phyloP scores from a whole-genome alignment of 2,113 vertebrate genomes.

The Platanista minor region DNA sequence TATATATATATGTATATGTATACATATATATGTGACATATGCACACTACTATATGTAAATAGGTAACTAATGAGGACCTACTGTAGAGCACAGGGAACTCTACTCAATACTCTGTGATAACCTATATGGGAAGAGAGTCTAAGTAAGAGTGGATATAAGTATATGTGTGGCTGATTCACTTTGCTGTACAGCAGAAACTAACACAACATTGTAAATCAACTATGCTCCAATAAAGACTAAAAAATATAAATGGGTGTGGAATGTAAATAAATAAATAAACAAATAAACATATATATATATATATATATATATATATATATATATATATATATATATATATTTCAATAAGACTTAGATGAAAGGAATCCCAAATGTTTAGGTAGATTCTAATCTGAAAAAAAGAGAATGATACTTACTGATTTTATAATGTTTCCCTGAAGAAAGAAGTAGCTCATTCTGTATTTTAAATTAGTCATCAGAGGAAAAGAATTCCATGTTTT shows the following conservation, averaged over 20 bases:
- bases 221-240: background rate
- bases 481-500: slow-evolving; percentile 55
- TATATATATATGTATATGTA: no score
- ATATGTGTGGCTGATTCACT: background rate
- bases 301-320: background rate
- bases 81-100: no score
- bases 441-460: slow-evolving; percentile 73
- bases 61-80: no score
- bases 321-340: background rate
- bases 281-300: no score
- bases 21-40: no score
- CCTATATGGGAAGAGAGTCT: background rate
- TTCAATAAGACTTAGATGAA: slow-evolving; percentile 64
- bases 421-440: slow-evolving; percentile 64
- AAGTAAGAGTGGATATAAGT: background rate
- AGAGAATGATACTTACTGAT: slow-evolving; percentile 35
- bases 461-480: slow-evolving; percentile 64
- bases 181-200: background rate
- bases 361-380: slow-evolving; percentile 58
- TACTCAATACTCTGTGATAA: background rate
- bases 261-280: background rate
- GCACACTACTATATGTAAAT: no score
- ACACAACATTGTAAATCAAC: background rate
- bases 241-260: slow-evolving; percentile 28
- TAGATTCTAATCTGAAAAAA: slow-evolving; percentile 56